Conservation (phyloP, 1,140 invertebrate species). For the Halictus rubicundus region DNA sequence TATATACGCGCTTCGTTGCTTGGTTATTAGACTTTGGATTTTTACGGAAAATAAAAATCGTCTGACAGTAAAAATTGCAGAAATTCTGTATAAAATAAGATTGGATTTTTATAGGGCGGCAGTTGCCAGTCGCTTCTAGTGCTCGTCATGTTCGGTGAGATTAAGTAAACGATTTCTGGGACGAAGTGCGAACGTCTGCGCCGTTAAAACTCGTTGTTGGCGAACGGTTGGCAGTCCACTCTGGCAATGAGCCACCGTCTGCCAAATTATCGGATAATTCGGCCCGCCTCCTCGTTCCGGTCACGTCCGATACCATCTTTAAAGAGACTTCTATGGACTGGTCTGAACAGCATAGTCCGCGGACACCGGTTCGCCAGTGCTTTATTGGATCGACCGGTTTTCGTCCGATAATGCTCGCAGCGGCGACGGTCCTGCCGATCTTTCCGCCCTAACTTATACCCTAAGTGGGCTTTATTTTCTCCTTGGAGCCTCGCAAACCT, state of each 20-base stretch:
- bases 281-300: slow-evolving; percentile 43
- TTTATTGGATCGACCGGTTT: neutral
- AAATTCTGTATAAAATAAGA: no score
- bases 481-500: no score
- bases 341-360: neutral
- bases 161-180: neutral
- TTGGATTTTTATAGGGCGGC: slow-evolving; percentile 19
- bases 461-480: neutral
- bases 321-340: slow-evolving; percentile 10
- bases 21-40: no score
- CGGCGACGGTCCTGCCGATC: neutral
- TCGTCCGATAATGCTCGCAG: slow-evolving; percentile 12
- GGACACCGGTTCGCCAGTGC: neutral
- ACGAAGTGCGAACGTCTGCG: neutral
- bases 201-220: neutral
- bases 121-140: neutral
- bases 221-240: slow-evolving; percentile 2
- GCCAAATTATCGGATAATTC: slow-evolving; percentile 61
- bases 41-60: no score
- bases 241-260: slow-evolving; percentile 55
- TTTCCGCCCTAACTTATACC: neutral
- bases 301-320: slow-evolving; percentile 31
- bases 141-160: no score
- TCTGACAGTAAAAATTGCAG: no score
- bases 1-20: no score